Evolutionary conservation across 2,113 vertebrate species (phyloP), one percentile per base, ranked within the genome.

Genomic region (Psammodynastes pulverulentus): DNA sequence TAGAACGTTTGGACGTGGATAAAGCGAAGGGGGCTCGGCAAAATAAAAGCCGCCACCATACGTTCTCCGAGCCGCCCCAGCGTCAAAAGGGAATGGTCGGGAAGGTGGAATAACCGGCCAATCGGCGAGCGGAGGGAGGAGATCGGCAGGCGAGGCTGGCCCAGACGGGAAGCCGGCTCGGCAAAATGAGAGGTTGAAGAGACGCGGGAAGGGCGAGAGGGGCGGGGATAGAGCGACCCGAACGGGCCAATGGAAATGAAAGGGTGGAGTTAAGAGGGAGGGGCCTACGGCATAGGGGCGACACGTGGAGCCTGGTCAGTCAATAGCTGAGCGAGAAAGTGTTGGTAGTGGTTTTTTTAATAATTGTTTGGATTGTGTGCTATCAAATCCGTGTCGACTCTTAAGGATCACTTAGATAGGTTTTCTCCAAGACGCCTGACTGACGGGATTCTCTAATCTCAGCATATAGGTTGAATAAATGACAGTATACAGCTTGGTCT

Each of bases 211-310:
- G 56, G 8, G 54, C 23, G 8, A 23, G 87, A n/a, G 24, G 15
- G 29, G 53, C 5, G 29, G 26, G 1, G 24, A 5, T 7, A 43
- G 86, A 8, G 13, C 48, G 5, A 88, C 12, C 15, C 15, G 48
- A 15, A 17, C 58, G 7, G 21, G 12, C 56, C 86, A 87, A 88
- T 91, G 24, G 87, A 62, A 56, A 45, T 19, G 56, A 29, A 15
- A 0, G 12, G 51, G 52, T 15, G 85, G 91, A 15, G n/a, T 45
- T 72, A 34, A 15, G 43, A 21, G 21, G 13, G 4, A n/a, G 26
- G 34, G 0, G 17, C 1, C 2, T 86, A 17, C 0, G 3, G 9
- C 21, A 15, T 21, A 4, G 48, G 62, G 3, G 24, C 8, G 21
- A 24, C n/a, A 5, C 21, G 3, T 26, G n/a, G 45, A 53, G 9